phyloP scores from a whole-genome alignment of 2,113 vertebrate genomes.

The Crotalus tigris region DNA sequence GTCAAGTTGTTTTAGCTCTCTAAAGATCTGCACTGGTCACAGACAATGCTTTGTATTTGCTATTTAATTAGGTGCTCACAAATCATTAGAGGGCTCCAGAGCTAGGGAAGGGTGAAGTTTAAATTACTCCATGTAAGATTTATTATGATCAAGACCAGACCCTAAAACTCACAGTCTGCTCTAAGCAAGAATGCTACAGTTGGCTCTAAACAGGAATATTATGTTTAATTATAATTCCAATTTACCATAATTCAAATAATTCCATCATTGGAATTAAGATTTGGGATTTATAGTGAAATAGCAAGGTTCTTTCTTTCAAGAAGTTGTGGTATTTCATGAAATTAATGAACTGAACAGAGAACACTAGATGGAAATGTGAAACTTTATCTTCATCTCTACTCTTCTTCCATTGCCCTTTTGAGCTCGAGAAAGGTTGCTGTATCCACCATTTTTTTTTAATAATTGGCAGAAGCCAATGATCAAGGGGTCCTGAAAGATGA shows the following conservation, averaged over 20 bases:
- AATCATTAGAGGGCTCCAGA: background rate
- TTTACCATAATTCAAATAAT: background rate
- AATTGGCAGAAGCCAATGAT: background rate
- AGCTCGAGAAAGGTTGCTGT: background rate
- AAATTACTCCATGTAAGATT: background rate
- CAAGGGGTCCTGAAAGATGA: background rate
- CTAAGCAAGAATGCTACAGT: background rate
- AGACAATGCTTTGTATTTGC: conserved; percentile 44
- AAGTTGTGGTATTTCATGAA: background rate
- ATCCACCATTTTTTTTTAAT: background rate
- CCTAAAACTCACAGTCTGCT: fast-evolving
- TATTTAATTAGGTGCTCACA: fast-evolving
- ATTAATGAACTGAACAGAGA: background rate
- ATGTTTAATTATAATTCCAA: background rate
- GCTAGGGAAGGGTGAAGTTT: conserved; percentile 15
- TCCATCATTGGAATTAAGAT: background rate
- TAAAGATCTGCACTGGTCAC: conserved; percentile 22
- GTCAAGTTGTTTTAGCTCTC: conserved; percentile 58
- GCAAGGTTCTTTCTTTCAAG: background rate
- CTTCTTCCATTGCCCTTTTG: background rate
- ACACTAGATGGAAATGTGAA: background rate
- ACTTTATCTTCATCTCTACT: background rate
- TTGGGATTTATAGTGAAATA: background rate
- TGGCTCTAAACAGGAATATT: background rate
- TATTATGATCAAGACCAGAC: conserved; percentile 18